A percentile compares a stretch with the other conserved stretches of the same genome.
Conservation (phyloP, 1,140 invertebrate genomes). For the Drosophila miranda region DNA sequence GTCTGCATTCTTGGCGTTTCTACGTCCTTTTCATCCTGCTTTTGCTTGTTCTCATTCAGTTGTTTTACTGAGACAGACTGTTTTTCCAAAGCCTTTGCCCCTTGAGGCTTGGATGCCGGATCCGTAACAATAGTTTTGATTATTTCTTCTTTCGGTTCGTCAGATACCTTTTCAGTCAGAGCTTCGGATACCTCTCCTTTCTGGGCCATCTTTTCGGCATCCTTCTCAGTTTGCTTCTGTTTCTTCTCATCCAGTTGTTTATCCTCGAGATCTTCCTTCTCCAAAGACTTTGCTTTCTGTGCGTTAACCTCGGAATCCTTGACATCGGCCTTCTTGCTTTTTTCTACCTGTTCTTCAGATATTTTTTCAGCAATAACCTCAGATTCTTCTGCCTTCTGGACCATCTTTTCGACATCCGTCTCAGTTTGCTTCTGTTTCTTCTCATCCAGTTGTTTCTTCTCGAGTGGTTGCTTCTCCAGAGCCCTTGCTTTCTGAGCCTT, state of each 20-base stretch:
- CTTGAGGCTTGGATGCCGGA: no score
- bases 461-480: no score
- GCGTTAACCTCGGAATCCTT: neutral
- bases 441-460: no score
- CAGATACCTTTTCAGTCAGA: neutral
- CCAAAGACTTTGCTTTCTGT: neutral
- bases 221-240: neutral
- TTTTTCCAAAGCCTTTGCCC: no score
- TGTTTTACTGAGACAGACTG: no score
- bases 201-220: neutral
- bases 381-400: neutral
- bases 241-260: neutral
- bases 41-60: no score
- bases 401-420: neutral
- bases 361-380: conserved; percentile 6
- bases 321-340: neutral
- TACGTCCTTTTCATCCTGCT: no score
- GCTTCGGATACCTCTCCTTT: neutral
- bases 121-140: no score
- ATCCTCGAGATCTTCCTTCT: neutral
- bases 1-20: no score
- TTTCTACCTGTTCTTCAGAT: conserved; percentile 1
- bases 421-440: conserved; percentile 1
- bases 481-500: no score
- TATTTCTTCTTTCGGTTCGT: neutral